phyloP scores from a whole-genome alignment of 2,113 vertebrate genomes.

The Lasiurus borealis region DNA sequence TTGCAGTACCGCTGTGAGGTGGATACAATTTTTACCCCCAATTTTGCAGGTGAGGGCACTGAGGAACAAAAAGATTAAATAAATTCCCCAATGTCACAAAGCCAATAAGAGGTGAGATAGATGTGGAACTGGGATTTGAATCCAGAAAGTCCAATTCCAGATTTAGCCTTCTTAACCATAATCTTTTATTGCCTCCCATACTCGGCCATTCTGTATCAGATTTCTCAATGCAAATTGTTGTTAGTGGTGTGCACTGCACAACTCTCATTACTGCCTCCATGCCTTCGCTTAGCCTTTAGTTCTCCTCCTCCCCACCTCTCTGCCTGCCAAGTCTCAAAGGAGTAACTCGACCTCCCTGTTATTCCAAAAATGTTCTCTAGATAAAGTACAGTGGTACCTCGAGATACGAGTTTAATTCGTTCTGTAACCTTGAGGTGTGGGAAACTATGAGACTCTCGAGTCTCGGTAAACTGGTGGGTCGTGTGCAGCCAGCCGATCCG shows the following conservation, averaged over 20 bases:
- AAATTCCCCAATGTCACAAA: not conserved
- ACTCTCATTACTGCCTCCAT: not conserved
- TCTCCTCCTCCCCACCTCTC: not conserved
- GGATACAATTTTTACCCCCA: not conserved
- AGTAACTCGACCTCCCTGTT: constrained; percentile 21
- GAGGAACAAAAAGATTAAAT: not conserved
- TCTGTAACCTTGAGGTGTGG: no score
- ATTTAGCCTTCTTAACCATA: not conserved
- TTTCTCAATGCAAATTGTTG: not conserved
- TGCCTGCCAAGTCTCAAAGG: not conserved
- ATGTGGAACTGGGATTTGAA: not conserved
- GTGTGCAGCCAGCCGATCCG: no score
- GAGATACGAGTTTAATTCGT: no score
- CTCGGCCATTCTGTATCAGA: not conserved
- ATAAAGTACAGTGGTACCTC: no score
- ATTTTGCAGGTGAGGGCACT: not conserved
- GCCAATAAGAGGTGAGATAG: not conserved
- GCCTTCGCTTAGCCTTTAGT: not conserved
- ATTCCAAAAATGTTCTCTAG: constrained; percentile 29
- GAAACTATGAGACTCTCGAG: no score
- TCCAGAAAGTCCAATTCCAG: not conserved
- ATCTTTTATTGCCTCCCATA: not conserved
- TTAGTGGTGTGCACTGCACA: not conserved
- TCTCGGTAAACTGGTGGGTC: no score
- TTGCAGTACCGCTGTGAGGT: not conserved